phyloP scores from a whole-genome alignment of 1,140 invertebrate species.

The Trichogramma pretiosum region DNA sequence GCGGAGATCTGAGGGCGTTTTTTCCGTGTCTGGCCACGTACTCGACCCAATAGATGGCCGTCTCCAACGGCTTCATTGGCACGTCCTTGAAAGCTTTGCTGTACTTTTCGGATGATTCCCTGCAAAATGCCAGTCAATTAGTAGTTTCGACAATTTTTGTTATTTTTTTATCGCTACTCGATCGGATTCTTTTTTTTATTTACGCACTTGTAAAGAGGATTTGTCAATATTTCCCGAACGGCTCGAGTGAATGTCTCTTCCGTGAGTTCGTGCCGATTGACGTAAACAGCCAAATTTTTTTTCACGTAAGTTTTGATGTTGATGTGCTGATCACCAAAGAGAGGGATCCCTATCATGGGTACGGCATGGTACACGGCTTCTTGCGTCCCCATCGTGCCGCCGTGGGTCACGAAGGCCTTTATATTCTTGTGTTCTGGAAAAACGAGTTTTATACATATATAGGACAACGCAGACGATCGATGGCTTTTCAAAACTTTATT shows the following conservation, averaged over 20 bases:
- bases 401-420: conserved; percentile 50
- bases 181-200: neutral
- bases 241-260: conserved; percentile 26
- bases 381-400: conserved; percentile 47
- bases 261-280: conserved; percentile 31
- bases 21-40: neutral
- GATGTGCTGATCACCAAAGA: conserved; percentile 48
- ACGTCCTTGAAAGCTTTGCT: neutral
- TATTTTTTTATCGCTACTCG: neutral
- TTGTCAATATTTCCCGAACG: conserved; percentile 27
- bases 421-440: conserved; percentile 44
- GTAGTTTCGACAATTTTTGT: no score
- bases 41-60: neutral
- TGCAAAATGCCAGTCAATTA: neutral
- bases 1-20: neutral
- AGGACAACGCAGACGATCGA: neutral
- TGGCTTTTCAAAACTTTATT: neutral
- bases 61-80: neutral
- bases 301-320: conserved; percentile 38
- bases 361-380: conserved; percentile 49
- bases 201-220: conserved; percentile 21
- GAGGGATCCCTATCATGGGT: conserved; percentile 48
- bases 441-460: neutral
- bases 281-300: conserved; percentile 31
- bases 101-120: neutral